phyloP scores from a whole-genome alignment of 1,140 invertebrate species.

The Nephila pilipes region DNA sequence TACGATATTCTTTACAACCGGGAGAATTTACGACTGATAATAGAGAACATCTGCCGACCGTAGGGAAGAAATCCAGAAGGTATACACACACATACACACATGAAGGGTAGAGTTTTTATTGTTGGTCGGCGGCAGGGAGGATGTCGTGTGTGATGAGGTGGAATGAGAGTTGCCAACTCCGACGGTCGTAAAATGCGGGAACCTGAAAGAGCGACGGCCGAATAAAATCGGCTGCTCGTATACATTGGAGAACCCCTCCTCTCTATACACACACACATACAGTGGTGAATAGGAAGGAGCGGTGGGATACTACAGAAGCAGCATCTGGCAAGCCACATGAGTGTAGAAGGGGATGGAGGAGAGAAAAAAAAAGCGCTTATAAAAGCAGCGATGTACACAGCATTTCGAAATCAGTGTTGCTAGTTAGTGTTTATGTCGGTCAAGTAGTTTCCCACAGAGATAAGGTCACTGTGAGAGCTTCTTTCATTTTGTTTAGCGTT shows the following conservation, averaged over 20 bases:
- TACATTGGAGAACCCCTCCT: not conserved
- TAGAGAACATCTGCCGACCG: conserved; percentile 37
- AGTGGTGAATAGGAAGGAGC: not conserved
- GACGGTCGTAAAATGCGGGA: conserved; percentile 47
- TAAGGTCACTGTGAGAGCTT: not conserved
- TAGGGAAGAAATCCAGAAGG: conserved; percentile 22
- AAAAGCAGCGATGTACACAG: not conserved
- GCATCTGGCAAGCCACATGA: not conserved
- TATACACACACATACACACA: not conserved
- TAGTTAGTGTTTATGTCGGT: not conserved
- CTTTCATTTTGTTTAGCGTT: too few species aligned
- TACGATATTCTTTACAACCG: conserved; percentile 43
- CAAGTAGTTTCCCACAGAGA: not conserved
- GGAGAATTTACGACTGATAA: conserved; percentile 42
- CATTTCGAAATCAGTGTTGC: not conserved
- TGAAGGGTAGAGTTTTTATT: conserved; percentile 37
- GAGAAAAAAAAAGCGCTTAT: not conserved
- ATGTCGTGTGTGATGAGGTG: conserved; percentile 46
- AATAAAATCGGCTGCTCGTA: conserved; percentile 1
- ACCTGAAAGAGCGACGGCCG: conserved; percentile 32
- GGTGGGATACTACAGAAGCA: not conserved
- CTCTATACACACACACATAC: not conserved
- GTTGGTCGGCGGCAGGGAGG: not conserved
- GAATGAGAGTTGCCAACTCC: conserved; percentile 52
- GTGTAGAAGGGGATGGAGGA: not conserved